Evolutionary conservation across 2,888 invertebrate genomes (phyloP), one percentile per base, ranked within the genome.

Genomic region (Thelaira solivaga): DNA sequence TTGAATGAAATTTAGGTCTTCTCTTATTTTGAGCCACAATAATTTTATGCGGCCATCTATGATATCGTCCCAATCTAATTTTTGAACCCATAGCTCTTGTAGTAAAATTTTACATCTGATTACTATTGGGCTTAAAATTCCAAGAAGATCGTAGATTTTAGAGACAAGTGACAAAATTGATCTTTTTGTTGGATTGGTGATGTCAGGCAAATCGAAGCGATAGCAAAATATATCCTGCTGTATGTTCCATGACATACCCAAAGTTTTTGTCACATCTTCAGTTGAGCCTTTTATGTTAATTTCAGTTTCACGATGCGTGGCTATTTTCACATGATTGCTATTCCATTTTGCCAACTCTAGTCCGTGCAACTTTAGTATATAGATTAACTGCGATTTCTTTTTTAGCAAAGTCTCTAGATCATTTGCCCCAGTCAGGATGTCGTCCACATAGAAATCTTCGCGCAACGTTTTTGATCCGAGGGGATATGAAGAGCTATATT

Each of bases 391-490:
- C 4, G 13, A 10, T 6, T 10, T 31, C 16, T 53, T 45, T 29
- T 5, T n/a, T 5, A 43, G 8, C 16, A 45, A 34, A n/a, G 53
- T 61, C 8, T 53, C 55, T n/a, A 80, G 36, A 16, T 59, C 41
- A 47, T 80, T 53, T 11, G 80, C 76, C 16, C 80, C 80, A 69
- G 77, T 49, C n/a, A 80, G 36, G 22, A 81, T 22, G 24, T 81
- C 80, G 18, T 78, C 78, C 1, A 76, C 80, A 41, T 80, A 76
- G 6, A 69, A 22, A 13, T 57, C 57, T 29, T 34, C 39, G 11
- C 49, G 36, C 1, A 59, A n/a, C 13, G 49, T 39, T 7, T 43
- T 51, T 22, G 49, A 36, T 2, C 67, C 55, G 11, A 31, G 11
- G 1, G 55, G 67, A 47, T 22, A 36, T 6, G n/a, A 13, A 1